Base-by-base conservation (phyloP, 2,888 invertebrate genomes). In the Odontomyia ornata region DNA sequence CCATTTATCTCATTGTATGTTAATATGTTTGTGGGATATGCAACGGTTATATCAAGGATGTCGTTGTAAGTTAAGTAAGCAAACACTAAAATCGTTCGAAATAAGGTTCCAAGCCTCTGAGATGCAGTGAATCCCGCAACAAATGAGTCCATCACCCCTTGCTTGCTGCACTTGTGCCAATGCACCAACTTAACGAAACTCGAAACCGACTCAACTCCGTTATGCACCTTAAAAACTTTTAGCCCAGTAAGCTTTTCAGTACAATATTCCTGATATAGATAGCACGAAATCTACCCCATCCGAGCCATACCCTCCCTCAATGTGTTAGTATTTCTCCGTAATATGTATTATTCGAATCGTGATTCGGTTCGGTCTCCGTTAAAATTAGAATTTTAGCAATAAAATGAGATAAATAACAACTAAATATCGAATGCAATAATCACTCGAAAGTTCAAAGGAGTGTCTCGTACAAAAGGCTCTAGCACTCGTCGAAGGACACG, bases 271-370 rank as follows among this genome's bases (percentile, higher is more conserved):
- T 4, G 4, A 52, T 52, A 52, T 52, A 18, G 52, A 18, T 25
- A 25, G 21, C 69, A 47, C 46, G 27, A 46, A 18, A 60, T 11
- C 57, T 60, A 57, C 57, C 60, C 56, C 72, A 56, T 30, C 72
- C 56, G 7, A 11, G 30, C 28, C 28, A 28, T 27, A 36, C 36
- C 36, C 36, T 15, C 4, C 28, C 27, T 27, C 60, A 23, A 52
- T 73, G 73, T 73, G 36, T 73, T 57, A 57, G 73, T 73, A 30
- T 60, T 57, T 73, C 46, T 73, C 60, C 73, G 60, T 57, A 57
- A 27, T 56, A 73, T 73, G 73, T 73, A 73, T 57, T 73, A 36
- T 73, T 73, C 36, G 36, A 73, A 57, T 60, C 72, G 56, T 28
- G 72, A 57, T 56, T 56, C 72, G 72, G 56, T 72, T 72, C 73